Conservation (phyloP, 92 coral and sea anemone genomes). For the Muricea muricata region DNA sequence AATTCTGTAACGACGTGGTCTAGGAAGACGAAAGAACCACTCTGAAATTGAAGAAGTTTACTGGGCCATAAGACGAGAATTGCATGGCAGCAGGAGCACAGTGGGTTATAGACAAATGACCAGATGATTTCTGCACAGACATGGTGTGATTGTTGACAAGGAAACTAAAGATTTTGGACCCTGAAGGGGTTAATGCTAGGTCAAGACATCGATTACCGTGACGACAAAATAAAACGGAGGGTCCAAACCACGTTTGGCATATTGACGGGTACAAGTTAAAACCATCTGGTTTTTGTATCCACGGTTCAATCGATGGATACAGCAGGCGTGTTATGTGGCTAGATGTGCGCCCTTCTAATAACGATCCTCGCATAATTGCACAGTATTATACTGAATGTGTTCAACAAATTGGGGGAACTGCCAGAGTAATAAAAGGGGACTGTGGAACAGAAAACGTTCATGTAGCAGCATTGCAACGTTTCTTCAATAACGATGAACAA, state of each 20-base stretch:
- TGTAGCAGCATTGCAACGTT: slow-evolving; percentile 54
- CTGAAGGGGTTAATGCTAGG: slow-evolving; percentile 68
- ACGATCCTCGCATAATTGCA: slow-evolving; percentile 51
- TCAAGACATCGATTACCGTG: slow-evolving; percentile 63
- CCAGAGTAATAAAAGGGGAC: slow-evolving; percentile 42
- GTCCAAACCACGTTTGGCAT: slow-evolving; percentile 65
- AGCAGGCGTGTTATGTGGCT: slow-evolving; percentile 65
- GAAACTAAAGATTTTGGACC: slow-evolving; percentile 54
- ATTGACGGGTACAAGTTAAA: slow-evolving; percentile 50
- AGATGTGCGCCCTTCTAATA: slow-evolving; percentile 59
- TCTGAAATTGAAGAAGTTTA: slow-evolving; percentile 54
- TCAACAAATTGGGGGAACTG: slow-evolving; percentile 37
- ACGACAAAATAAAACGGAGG: slow-evolving; percentile 63
- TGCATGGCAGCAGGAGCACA: slow-evolving; percentile 49
- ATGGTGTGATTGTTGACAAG: slow-evolving; percentile 38
- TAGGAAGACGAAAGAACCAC: slow-evolving; percentile 48
- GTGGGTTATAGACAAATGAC: slow-evolving; percentile 60
- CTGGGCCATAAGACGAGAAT: slow-evolving; percentile 40
- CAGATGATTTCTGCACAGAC: slow-evolving; percentile 22
- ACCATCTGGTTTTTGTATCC: slow-evolving; percentile 58
- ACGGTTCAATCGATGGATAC: slow-evolving; percentile 59
- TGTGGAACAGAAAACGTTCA: slow-evolving; percentile 62
- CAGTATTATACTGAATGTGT: slow-evolving; percentile 69
- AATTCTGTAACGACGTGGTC: slow-evolving; percentile 52
- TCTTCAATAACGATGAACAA: slow-evolving; percentile 33